Conservation (phyloP, 2,888 invertebrate genomes). For the Ectobius pallidus region DNA sequence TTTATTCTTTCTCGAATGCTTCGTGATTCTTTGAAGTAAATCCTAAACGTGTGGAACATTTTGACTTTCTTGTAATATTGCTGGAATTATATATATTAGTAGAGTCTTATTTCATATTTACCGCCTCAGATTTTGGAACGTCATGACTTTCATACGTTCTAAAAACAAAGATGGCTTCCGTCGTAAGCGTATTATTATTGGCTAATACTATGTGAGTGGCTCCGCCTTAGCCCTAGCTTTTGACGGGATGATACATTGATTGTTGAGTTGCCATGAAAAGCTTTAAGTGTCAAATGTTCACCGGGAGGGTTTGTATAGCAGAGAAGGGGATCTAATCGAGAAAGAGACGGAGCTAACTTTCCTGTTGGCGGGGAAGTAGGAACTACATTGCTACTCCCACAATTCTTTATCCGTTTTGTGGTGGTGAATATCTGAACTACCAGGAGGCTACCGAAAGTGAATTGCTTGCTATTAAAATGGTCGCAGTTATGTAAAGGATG, state of each 20-base stretch:
- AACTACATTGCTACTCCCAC: slow-evolving; percentile 21
- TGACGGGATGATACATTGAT: slow-evolving; percentile 65
- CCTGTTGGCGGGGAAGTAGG: slow-evolving; percentile 42
- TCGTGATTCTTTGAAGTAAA: too few species aligned
- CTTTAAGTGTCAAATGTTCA: slow-evolving; percentile 45
- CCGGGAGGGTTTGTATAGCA: slow-evolving; percentile 30
- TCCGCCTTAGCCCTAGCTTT: slow-evolving; percentile 63
- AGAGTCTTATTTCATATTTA: slow-evolving; percentile 22
- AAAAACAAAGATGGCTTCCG: slow-evolving; percentile 61
- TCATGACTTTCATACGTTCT: slow-evolving; percentile 30
- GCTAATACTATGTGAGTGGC: slow-evolving; percentile 62
- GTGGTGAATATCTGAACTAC: slow-evolving; percentile 30
- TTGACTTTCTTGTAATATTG: too few species aligned
- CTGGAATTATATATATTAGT: too few species aligned
- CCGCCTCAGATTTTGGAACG: slow-evolving; percentile 25
- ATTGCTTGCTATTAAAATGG: slow-evolving; percentile 31
- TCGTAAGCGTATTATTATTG: slow-evolving; percentile 64
- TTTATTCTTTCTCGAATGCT: too few species aligned
- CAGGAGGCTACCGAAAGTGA: slow-evolving; percentile 5
- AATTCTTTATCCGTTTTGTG: neutral
- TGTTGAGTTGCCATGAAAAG: slow-evolving; percentile 50
- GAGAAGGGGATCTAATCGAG: slow-evolving; percentile 15
- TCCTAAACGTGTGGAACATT: too few species aligned
- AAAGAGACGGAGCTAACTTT: neutral
- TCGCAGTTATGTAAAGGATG: slow-evolving; percentile 32